Evolutionary conservation across 37 sponge, comb jelly and placozoan genomes (phyloP).

Genomic region (Cliona cf. orientalis): DNA sequence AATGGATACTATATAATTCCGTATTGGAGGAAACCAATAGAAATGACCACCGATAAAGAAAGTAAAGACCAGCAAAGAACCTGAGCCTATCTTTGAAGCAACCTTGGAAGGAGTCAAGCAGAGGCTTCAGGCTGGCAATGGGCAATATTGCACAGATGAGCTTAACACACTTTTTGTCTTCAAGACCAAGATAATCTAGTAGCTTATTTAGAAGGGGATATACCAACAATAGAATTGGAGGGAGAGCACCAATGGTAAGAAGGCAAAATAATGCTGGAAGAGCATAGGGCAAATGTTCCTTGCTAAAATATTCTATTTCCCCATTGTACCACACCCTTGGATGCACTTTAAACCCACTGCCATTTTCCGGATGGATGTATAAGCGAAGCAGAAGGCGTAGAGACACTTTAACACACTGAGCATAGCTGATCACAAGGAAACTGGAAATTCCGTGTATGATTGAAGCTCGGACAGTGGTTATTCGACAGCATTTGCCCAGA

Average conservation of each 20-base stretch:
- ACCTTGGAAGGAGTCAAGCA: conserved; percentile 40
- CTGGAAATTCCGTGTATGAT: conserved; percentile 36
- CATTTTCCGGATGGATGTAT: not conserved
- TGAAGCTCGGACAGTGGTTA: not conserved
- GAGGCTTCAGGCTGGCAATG: conserved; percentile 37
- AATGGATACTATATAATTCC: not conserved
- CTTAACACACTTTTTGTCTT: not conserved
- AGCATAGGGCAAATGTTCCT: conserved; percentile 49
- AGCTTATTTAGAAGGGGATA: conserved; percentile 31
- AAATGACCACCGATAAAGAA: conserved; percentile 19
- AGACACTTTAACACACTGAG: conserved; percentile 36
- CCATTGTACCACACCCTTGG: conserved; percentile 25
- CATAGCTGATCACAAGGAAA: conserved; percentile 34
- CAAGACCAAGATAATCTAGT: not conserved
- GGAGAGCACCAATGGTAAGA: conserved; percentile 5
- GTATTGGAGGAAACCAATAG: not conserved
- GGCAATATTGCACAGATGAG: not conserved
- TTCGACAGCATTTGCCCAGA: not conserved
- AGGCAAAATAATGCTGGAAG: conserved; percentile 46
- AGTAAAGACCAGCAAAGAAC: conserved; percentile 59
- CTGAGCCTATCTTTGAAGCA: conserved; percentile 42
- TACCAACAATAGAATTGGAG: conserved; percentile 13
- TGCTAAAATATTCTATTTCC: conserved; percentile 31
- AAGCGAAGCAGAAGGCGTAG: not conserved
- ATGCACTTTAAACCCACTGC: too few species aligned